phyloP scores from a whole-genome alignment of 2,888 invertebrate species.

The Polymixis flavicincta region DNA sequence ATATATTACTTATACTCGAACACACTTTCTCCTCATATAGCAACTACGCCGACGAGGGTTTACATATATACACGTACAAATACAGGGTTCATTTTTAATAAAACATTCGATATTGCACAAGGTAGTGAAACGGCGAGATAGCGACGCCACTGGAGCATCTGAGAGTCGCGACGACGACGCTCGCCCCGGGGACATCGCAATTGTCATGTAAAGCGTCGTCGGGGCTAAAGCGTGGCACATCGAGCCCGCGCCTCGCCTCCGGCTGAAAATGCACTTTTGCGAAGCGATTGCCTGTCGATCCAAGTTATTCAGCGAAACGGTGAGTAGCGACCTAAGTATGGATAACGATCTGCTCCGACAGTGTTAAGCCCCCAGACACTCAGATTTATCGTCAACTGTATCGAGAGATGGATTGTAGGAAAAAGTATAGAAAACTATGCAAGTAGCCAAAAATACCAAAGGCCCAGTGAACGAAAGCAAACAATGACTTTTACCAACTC shows the following conservation, averaged over 20 bases:
- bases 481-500: conserved; percentile 9
- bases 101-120: conserved; percentile 71
- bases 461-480: background rate
- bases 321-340: conserved; percentile 79
- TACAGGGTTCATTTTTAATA: conserved; percentile 67
- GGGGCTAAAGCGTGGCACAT: conserved; percentile 77
- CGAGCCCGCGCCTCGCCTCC: conserved; percentile 79
- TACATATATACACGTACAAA: conserved; percentile 43
- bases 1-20: conserved; percentile 64
- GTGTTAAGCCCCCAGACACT: conserved; percentile 52
- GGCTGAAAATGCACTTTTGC: conserved; percentile 89
- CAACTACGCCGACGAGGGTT: conserved; percentile 30
- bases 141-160: conserved; percentile 73
- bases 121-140: conserved; percentile 73
- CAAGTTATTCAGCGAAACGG: conserved; percentile 82
- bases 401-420: conserved; percentile 13
- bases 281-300: conserved; percentile 87
- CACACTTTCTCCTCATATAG: conserved; percentile 69
- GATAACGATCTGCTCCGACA: conserved; percentile 81
- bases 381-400: conserved; percentile 57
- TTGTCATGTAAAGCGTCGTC: conserved; percentile 88
- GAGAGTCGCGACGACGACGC: conserved; percentile 74
- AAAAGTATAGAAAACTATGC: background rate
- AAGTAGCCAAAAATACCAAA: conserved; percentile 2
- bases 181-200: conserved; percentile 85